Base-by-base conservation (phyloP, 2,797 vertebrate species). In the Epinephelus awoara region DNA sequence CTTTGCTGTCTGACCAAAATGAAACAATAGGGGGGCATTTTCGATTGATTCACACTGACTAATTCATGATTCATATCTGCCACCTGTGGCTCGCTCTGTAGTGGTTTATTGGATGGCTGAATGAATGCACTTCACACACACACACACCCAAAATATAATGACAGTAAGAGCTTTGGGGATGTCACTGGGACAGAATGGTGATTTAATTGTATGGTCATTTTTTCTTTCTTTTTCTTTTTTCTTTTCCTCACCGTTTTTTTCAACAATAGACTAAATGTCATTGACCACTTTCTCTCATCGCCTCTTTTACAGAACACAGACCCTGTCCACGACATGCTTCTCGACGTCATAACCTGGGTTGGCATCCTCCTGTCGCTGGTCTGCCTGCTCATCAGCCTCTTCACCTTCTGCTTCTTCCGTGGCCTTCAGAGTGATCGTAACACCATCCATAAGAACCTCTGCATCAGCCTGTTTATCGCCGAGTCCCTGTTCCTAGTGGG, bases 361-460 rank as follows among this genome's bases (percentile, higher is more conserved):
- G 98, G 98, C 85, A 99, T 99, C 93, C 95, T 99, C 65, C 96
- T 99, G 15, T 99, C 98, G 0, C 96, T 99, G 77, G 97, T 99
- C 83, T 99, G 98, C 91, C 97, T 99, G 85, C 95, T 99, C 93
- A 97, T 99, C 92, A 98, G 98, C 95, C 97, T 99, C 96, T 99
- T 99, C 96, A 99, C 98, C 77, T 99, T 99, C 94, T 99, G 98
- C 95, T 99, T 99, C 94, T 99, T 99, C 95, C 97, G 97, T 0
- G 98, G 98, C 29, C 97, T 99, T 57, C 98, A 99, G 94, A 99
- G 98, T 0, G 98, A 99, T 78, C 96, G 98, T 18, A 99, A 99
- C 93, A 99, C 98, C 3, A 99, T 99, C 93, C 98, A 99, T 86
- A 99, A 99, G 94, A 99, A 99, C 90, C 94, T 99, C 71, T 99